Base-by-base conservation (phyloP, 2,797 vertebrate genomes). In the Cyclopterus lumpus region DNA sequence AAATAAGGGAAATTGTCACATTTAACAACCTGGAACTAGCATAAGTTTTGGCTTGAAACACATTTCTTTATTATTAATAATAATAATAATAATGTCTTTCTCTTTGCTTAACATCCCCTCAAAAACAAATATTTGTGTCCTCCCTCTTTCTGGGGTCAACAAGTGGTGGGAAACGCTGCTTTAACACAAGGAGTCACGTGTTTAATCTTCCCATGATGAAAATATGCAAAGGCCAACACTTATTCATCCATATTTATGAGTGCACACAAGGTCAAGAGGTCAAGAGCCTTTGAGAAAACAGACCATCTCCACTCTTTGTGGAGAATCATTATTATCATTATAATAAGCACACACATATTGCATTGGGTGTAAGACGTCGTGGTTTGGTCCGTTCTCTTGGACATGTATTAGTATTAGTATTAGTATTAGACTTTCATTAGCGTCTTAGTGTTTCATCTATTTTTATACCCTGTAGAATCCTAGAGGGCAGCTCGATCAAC, bases 101-200 rank as follows among this genome's bases (percentile, higher is more conserved):
- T 73, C 32, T 70, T 81, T 4, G 15, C 57, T 67, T 44, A 15
- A 68, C 61, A 65, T 36, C 15, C 24, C 30, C 32, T 44, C 10
- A 18, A 54, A 70, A 72, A 82, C 57, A 62, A 73, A 82, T 1
- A 76, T 54, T 61, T 57, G 44, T 70, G 53, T 54, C 36, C 49
- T 75, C 42, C 11, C 73, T 7, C 22, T 55, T 18, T 60, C 2
- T 51, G 3, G 79, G 87, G 83, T 86, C 86, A 77, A 11, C 72
- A 80, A 65, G 86, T 79, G 86, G 58, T 89, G 89, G 89, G 87
- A 91, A 91, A 68, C n/a, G 1, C n/a, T 4, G 24, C 51, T 49
- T 38, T 16, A 57, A 69, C 70, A 51, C 55, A 78, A 48, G 75
- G 24, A 26, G n/a, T 65, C 24, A 0, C 54, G 10, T 34, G 72